Base-by-base conservation (phyloP, 1,140 invertebrate species). In the Nomia melanderi region DNA sequence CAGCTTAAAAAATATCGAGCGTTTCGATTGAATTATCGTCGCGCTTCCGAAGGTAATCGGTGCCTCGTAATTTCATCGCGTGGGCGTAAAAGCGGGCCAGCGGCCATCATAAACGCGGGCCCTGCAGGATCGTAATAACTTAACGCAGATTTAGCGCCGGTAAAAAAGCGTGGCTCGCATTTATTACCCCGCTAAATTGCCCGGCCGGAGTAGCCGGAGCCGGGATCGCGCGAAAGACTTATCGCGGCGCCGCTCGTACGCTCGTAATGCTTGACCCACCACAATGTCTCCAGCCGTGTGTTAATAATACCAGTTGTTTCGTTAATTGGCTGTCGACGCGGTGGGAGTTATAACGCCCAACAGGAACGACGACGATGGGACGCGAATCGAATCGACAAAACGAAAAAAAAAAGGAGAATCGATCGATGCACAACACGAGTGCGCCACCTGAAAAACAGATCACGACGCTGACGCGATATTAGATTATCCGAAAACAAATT, bases 91-190 rank as follows among this genome's bases (percentile, higher is more conserved):
- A 75, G 33, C 67, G 63, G 74, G 72, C 77, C 33, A 33, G 75
- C 47, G 60, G 66, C 59, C 79, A 79, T 88, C 86, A 82, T 88
- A 88, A 88, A 87, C 81, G 76, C 65, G 66, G 25, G 25, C 25
- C 72, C 66, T 73, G 69, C 75, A 65, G 66, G 73, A 84, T 86
- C 87, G 81, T 89, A 88, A 89, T 85, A 87, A 84, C 84, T 87
- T 87, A 87, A 87, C 88, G 82, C 82, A 84, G 86, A 88, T 89
- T 88, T 86, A 89, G 75, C 83, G 69, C 70, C 71, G 44, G 75
- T 86, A 82, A 88, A 88, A 86, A 87, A 23, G 41, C 27, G 25
- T 60, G 66, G 56, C 76, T 71, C 73, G 77, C 81, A 78, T 85
- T 89, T 89, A 88, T 89, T 84, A 85, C 67, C 29, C 44, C 41